Base-by-base conservation (phyloP, 2,113 vertebrate genomes). In the Lota lota region DNA sequence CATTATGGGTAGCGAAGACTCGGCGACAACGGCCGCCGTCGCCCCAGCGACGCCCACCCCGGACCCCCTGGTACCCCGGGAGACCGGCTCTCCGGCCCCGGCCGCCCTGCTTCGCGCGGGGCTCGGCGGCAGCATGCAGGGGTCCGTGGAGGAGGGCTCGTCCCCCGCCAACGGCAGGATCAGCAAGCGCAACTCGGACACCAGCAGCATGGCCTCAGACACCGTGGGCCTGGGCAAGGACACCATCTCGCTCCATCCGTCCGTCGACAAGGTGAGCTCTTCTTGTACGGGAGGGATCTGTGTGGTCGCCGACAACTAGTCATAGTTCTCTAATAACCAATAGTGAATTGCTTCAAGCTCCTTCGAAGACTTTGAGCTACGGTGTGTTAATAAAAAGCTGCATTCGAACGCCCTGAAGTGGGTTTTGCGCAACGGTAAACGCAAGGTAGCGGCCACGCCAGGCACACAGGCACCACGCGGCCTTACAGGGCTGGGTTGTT, bases 161-260 rank as follows among this genome's bases (percentile, higher is more conserved):
- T 79, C 67, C 0, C 80, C 81, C 0, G 51, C 85, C 0, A 74
- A 90, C 0, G 80, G 77, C 59, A 79, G 68, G 1, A 22, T 81
- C 1, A 93, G 93, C 67, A 93, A 93, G n/a, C 86, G 90, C 61
- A 83, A 90, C 83, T 97, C 95, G 0, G 92, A 94, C 58, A 85
- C 88, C 0, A 88, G 92, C 61, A 97, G 93, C 84, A 69, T 92
- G 40, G 89, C 84, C 4, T 95, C 92, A 0, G 96, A 95, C 73
- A 95, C 89, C 82, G 84, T 92, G 88, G 95, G 96, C 83, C 86
- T 96, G 0, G 79, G 90, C 77, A 92, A 90, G 80, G 94, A 94
- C 77, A 90, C 69, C 0, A 90, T 92, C 18, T 94, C 94, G 1
- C 75, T 33, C 4, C 28, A 33, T 6, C 28, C 94, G 54, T 93